These are phyloP conservation scores for Eupithecia tripunctaria DNA, from an alignment of 2,888 invertebrate genomes.

Conservation along the genomic window DNA sequence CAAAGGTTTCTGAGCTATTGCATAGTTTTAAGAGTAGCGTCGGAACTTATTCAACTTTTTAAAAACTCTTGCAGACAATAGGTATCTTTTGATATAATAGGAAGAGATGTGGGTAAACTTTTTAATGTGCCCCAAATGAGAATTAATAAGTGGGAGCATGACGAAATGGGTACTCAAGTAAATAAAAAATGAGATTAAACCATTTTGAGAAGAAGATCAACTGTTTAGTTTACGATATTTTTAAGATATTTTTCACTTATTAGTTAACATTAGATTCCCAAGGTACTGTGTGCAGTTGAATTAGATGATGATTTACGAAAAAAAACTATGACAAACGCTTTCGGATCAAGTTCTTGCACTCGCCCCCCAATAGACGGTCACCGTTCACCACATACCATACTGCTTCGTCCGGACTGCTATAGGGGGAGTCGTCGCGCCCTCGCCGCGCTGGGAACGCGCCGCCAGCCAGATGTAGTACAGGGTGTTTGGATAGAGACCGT, in stretches of 20 bases:
- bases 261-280: not conserved
- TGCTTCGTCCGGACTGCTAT: slow-evolving; percentile 97
- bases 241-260: too few relatives aligned
- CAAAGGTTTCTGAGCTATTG: not conserved
- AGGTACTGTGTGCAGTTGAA: not conserved
- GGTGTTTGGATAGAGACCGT: slow-evolving; percentile 97
- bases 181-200: not conserved
- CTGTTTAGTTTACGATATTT: too few relatives aligned
- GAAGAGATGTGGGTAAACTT: not conserved
- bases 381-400: slow-evolving; percentile 93
- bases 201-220: not conserved
- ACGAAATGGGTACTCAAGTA: not conserved
- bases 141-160: not conserved
- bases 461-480: slow-evolving; percentile 98
- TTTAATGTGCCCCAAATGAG: not conserved
- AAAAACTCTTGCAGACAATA: not conserved
- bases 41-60: not conserved
- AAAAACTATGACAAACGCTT: slow-evolving; percentile 14
- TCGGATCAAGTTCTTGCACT: slow-evolving; percentile 31
- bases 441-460: slow-evolving; percentile 95
- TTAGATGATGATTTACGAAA: not conserved
- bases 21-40: not conserved
- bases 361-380: slow-evolving; percentile 15
- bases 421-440: slow-evolving; percentile 97
- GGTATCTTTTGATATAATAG: not conserved